These are phyloP conservation scores for Orbicella faveolata DNA, from an alignment of 64 coral and sea anemone species.

Conservation along the genomic window DNA sequence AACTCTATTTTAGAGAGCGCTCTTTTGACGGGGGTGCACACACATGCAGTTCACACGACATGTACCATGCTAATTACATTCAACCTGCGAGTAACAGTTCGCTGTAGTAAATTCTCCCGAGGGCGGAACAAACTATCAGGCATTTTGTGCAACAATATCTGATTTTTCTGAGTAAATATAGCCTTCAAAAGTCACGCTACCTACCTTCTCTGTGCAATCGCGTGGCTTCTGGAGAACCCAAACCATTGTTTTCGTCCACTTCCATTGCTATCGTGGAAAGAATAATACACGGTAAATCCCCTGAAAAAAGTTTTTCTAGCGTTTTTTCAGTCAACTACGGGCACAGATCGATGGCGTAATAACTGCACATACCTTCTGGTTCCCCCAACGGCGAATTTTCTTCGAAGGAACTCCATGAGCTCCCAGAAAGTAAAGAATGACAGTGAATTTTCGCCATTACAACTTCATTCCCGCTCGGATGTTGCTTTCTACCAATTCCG, in stretches of 20 bases:
- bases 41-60: constrained; percentile 20
- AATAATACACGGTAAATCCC: constrained; percentile 77
- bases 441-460: constrained; percentile 99
- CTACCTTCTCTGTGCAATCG: constrained; percentile 87
- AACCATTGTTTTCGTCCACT: constrained; percentile 99
- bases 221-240: constrained; percentile 83
- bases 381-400: constrained; percentile 77
- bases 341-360: constrained; percentile 38
- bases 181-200: constrained; percentile 3
- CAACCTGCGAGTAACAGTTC: constrained; percentile 38
- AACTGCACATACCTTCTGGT: constrained; percentile 78
- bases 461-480: constrained; percentile 97
- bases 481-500: constrained; percentile 87
- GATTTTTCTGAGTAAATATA: constrained; percentile 30
- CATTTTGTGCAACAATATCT: constrained; percentile 24
- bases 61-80: constrained; percentile 43
- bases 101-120: constrained; percentile 18
- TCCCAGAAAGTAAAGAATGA: constrained; percentile 99
- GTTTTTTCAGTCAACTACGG: constrained; percentile 6
- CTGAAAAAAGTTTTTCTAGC: constrained; percentile 46
- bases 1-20: background rate
- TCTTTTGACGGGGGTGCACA: constrained; percentile 8
- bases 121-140: constrained; percentile 15
- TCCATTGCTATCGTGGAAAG: constrained; percentile 87
- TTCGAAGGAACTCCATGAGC: constrained; percentile 92